Evolutionary conservation across 1,140 invertebrate genomes (phyloP).

Genomic region (Apis cerana): DNA sequence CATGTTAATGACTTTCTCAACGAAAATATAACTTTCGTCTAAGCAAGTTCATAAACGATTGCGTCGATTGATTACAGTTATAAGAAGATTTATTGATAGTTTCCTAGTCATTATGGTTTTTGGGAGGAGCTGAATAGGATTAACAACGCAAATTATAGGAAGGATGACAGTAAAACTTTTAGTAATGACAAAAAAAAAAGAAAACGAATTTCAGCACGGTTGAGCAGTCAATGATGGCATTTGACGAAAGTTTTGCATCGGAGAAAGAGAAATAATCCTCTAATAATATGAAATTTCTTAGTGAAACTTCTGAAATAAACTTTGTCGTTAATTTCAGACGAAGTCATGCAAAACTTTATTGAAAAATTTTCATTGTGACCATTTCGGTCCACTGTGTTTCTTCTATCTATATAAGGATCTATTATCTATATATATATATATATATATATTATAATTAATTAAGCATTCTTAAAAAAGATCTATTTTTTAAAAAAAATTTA

Average conservation of each 20-base stretch:
- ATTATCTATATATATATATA: neutral
- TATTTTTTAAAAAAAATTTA: neutral
- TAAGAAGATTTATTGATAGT: neutral
- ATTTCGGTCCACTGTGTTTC: neutral
- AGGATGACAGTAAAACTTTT: neutral
- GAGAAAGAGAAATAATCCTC: constrained; percentile 57
- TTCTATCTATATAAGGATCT: neutral
- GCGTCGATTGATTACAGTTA: no score
- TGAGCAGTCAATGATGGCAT: constrained; percentile 65
- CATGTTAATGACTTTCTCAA: neutral
- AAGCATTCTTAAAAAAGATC: no score
- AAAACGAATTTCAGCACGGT: constrained; percentile 67
- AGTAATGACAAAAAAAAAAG: neutral
- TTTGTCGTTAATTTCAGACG: constrained; percentile 15
- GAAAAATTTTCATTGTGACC: neutral
- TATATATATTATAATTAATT: no score
- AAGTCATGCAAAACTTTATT: constrained; percentile 28
- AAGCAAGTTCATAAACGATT: neutral
- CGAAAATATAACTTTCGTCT: neutral
- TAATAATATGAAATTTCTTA: constrained; percentile 64
- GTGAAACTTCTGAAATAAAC: constrained; percentile 60
- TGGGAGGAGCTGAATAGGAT: neutral
- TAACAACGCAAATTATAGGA: neutral
- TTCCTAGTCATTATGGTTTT: neutral
- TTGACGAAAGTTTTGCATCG: constrained; percentile 46